Conservation (phyloP, 2,888 invertebrate genomes). For the Euclidia mi region DNA sequence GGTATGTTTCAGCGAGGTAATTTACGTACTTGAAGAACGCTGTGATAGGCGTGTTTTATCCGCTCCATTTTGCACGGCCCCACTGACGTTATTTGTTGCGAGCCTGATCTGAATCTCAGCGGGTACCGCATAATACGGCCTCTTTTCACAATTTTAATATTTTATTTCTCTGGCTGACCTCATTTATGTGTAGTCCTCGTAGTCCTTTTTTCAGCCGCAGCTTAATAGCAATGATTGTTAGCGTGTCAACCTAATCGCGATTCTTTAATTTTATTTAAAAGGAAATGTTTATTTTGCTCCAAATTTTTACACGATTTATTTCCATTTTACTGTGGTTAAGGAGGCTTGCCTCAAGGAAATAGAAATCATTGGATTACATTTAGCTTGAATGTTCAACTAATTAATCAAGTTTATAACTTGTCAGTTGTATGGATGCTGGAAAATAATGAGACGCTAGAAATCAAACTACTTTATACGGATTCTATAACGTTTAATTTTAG, state of each 20-base stretch:
- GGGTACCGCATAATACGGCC: constrained; percentile 48
- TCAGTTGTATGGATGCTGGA: too few species aligned
- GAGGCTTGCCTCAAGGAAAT: not conserved
- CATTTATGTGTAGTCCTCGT: constrained; percentile 41
- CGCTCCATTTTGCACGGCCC: constrained; percentile 53
- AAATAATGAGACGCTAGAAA: too few species aligned
- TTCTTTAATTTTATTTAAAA: constrained; percentile 9
- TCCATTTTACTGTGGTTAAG: not conserved
- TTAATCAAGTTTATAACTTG: too few species aligned
- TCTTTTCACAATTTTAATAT: constrained; percentile 54
- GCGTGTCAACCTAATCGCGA: constrained; percentile 12
- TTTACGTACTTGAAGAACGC: constrained; percentile 47
- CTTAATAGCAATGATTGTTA: constrained; percentile 22
- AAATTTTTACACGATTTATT: not conserved
- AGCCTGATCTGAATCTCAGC: constrained; percentile 48
- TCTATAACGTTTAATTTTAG: too few species aligned
- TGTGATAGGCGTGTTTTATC: constrained; percentile 54
- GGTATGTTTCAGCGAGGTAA: constrained; percentile 45
- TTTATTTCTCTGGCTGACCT: constrained; percentile 44
- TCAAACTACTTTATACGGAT: too few species aligned
- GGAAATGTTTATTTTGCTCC: constrained; percentile 4
- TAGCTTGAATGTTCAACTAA: too few species aligned
- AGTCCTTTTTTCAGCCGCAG: constrained; percentile 18
- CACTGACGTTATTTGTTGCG: constrained; percentile 54
- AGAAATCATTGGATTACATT: too few species aligned